Conservation (phyloP, 2,797 vertebrate genomes). For the Gambelia wislizenii region DNA sequence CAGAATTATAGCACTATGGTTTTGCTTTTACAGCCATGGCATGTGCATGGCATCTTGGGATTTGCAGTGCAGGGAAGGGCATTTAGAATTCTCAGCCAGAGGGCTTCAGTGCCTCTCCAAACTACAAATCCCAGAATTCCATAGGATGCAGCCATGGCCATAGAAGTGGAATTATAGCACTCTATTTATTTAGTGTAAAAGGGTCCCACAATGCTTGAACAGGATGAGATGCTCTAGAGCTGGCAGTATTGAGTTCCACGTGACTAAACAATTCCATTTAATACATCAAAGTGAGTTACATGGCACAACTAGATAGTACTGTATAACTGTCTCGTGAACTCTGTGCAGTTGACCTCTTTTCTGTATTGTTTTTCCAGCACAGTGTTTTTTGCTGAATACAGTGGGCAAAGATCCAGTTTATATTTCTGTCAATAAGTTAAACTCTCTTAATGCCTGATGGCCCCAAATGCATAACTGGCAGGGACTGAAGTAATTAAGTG, state of each 20-base stretch:
- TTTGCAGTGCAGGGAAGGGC: too few species aligned
- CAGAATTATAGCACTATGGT: too few species aligned
- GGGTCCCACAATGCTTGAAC: neutral
- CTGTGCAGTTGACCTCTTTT: conserved; percentile 73
- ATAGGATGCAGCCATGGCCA: too few species aligned
- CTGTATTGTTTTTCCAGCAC: conserved; percentile 66
- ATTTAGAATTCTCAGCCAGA: too few species aligned
- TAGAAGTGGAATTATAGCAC: too few species aligned
- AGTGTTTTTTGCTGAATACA: conserved; percentile 69
- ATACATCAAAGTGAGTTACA: neutral
- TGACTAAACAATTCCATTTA: conserved; percentile 56
- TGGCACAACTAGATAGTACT: conserved; percentile 45
- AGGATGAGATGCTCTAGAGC: neutral
- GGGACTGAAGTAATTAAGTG: conserved; percentile 56
- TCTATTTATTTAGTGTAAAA: too few species aligned
- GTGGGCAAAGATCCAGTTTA: conserved; percentile 65
- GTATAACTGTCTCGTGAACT: conserved; percentile 69
- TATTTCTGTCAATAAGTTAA: conserved; percentile 66
- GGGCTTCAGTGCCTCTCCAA: too few species aligned
- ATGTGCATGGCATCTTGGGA: too few species aligned
- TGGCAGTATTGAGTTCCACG: neutral
- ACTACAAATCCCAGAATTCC: too few species aligned
- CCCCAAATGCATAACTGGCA: conserved; percentile 56
- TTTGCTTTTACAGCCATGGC: too few species aligned
- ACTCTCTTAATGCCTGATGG: conserved; percentile 37